phyloP scores from a whole-genome alignment of 2,797 vertebrate species.

The Anniella stebbinsi region DNA sequence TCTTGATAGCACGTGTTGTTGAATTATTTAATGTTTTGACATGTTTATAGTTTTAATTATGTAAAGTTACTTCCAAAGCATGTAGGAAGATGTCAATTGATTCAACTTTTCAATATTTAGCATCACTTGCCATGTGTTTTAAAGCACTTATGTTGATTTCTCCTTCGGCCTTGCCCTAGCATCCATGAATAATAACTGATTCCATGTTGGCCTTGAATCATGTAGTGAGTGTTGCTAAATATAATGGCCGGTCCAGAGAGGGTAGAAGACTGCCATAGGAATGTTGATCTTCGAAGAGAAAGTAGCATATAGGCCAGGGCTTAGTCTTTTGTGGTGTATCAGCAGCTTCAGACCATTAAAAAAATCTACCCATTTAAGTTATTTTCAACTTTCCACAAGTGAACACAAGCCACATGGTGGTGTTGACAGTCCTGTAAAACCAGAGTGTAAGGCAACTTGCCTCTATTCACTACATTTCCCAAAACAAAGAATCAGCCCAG shows the following conservation, averaged over 20 bases:
- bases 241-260: not conserved
- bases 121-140: not conserved
- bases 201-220: not conserved
- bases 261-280: not conserved
- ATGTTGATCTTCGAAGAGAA: not conserved
- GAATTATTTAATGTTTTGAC: conserved; percentile 25
- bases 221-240: not conserved
- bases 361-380: not conserved
- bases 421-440: not conserved
- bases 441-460: not conserved
- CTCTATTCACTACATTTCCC: not conserved
- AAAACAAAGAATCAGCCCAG: not conserved
- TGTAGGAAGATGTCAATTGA: not conserved
- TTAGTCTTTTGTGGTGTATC: not conserved
- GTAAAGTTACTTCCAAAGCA: conserved; percentile 6
- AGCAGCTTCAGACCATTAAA: not conserved
- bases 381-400: not conserved
- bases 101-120: not conserved
- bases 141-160: not conserved
- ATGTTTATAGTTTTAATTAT: conserved; percentile 11
- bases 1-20: not conserved
- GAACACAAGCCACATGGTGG: not conserved
- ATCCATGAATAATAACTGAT: not conserved
- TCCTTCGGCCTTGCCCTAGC: not conserved
- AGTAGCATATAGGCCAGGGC: too few species aligned